Percentiles rank a stretch among this genome's conserved stretches.
These are phyloP conservation scores for Zaprionus taronus DNA, from an alignment of 1,140 invertebrate genomes.

Conservation along the genomic window DNA sequence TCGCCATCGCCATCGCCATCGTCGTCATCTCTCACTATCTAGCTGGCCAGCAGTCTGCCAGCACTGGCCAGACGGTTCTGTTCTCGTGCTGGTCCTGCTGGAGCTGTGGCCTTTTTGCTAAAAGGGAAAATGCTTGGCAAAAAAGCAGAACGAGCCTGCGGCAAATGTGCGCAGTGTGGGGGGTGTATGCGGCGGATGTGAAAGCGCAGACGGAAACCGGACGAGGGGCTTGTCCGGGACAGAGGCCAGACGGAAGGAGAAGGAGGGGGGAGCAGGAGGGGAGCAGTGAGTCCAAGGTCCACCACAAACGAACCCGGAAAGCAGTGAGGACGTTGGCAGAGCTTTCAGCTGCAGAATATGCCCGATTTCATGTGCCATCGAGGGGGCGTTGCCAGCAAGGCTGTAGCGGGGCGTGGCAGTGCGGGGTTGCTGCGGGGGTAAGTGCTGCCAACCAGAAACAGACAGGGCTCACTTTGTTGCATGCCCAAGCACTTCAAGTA, in stretches of 20 bases:
- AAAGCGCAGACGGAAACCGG: background rate
- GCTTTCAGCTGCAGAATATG: conserved; percentile 44
- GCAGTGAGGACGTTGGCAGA: conserved; percentile 33
- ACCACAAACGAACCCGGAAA: conserved; percentile 37
- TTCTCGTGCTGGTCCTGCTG: background rate
- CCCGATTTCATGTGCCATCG: conserved; percentile 14
- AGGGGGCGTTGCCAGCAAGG: background rate
- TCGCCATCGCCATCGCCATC: background rate
- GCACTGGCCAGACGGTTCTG: background rate
- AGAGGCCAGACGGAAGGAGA: background rate
- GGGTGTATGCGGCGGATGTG: background rate
- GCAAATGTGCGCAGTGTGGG: conserved; percentile 12
- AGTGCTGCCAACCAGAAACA: conserved; percentile 1
- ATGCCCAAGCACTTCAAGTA: conserved; percentile 23
- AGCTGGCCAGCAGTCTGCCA: background rate
- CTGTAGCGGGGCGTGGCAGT: background rate
- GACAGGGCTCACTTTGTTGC: conserved; percentile 33
- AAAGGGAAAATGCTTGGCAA: conserved; percentile 47
- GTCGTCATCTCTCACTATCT: background rate
- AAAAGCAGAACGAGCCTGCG: conserved; percentile 30
- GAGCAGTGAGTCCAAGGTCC: conserved; percentile 9
- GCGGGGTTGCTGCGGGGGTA: background rate
- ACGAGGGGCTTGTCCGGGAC: background rate
- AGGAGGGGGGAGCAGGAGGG: background rate
- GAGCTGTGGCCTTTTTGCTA: conserved; percentile 43